These are phyloP conservation scores for Peromyscus polionotus DNA, from an alignment of 2,113 vertebrate genomes.

Conservation along the genomic window DNA sequence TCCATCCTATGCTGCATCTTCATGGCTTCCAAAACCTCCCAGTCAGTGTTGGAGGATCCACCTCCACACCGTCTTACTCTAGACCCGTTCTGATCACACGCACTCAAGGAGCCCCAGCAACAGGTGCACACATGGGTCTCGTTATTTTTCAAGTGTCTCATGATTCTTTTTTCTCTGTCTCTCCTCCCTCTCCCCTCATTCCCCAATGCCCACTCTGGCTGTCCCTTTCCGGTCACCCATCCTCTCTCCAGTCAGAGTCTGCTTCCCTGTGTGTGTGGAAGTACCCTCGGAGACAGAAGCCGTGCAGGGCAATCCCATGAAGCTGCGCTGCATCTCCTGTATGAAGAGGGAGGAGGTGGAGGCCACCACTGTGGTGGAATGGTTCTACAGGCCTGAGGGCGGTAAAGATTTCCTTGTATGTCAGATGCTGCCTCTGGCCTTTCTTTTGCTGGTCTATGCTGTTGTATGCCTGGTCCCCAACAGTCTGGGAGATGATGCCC, in stretches of 20 bases:
- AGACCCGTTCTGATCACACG: not conserved
- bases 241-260: slow-evolving; percentile 87
- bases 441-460: not conserved
- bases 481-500: not conserved
- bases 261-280: slow-evolving; percentile 95
- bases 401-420: slow-evolving; percentile 90
- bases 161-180: slow-evolving; percentile 56
- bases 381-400: slow-evolving; percentile 90
- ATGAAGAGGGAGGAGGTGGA: slow-evolving; percentile 96
- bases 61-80: not conserved
- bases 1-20: not conserved
- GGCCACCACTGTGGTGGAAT: slow-evolving; percentile 92
- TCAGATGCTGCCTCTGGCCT: slow-evolving; percentile 60
- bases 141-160: slow-evolving; percentile 15
- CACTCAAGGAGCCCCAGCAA: not conserved
- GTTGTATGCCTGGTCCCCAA: not conserved
- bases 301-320: slow-evolving; percentile 92
- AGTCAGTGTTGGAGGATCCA: not conserved
- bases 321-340: slow-evolving; percentile 96
- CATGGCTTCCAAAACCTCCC: not conserved
- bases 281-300: slow-evolving; percentile 94
- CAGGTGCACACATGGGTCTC: rapidly evolving
- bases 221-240: not conserved
- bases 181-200: not conserved
- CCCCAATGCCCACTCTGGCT: not conserved